Percentiles rank a stretch among this genome's conserved stretches.
phyloP scores from a whole-genome alignment of 2,888 invertebrate genomes.

The Nyleta sp. region DNA sequence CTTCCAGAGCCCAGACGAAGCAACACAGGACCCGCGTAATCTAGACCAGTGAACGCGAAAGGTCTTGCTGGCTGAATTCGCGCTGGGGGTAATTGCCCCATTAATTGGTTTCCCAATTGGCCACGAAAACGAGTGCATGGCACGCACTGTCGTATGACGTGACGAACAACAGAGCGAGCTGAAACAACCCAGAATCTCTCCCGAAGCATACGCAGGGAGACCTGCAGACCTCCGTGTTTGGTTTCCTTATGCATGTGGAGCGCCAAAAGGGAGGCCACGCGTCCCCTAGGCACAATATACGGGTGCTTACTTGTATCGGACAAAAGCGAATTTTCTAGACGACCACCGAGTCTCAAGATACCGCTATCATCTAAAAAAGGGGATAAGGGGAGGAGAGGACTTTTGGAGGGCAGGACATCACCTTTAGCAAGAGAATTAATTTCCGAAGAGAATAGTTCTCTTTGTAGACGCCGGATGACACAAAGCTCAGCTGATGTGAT shows the following conservation, averaged over 20 bases:
- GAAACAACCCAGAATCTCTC: too few species aligned
- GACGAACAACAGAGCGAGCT: background rate
- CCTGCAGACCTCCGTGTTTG: background rate
- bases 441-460: too few species aligned
- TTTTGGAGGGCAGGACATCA: background rate
- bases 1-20: too few species aligned
- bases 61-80: too few species aligned
- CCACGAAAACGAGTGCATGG: background rate
- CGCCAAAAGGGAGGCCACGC: too few species aligned
- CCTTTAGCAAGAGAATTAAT: too few species aligned
- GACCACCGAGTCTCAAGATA: background rate
- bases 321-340: background rate
- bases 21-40: too few species aligned
- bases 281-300: background rate
- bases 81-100: background rate
- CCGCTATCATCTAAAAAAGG: background rate
- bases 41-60: too few species aligned
- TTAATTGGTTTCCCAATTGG: background rate
- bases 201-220: background rate
- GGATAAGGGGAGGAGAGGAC: background rate
- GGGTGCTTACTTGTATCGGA: background rate
- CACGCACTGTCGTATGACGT: background rate
- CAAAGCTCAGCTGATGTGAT: too few species aligned
- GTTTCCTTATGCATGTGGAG: too few species aligned
- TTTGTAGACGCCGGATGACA: too few species aligned